These are phyloP conservation scores for Nephrotoma appendiculata DNA, from an alignment of 2,888 invertebrate genomes.

Conservation along the genomic window DNA sequence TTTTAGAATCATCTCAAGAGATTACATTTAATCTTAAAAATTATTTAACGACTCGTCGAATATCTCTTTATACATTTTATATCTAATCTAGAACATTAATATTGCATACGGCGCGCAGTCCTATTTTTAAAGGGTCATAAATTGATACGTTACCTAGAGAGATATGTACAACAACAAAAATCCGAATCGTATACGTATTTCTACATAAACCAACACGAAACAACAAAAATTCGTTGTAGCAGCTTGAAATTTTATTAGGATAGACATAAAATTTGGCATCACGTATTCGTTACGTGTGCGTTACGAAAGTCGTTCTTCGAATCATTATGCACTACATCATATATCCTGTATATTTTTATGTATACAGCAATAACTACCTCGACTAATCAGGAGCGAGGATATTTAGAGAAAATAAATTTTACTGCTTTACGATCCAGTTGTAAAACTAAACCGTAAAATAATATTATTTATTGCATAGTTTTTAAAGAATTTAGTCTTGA, in stretches of 20 bases:
- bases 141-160: not conserved
- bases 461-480: not conserved
- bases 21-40: not conserved
- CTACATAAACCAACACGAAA: not conserved
- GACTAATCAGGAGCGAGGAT: not conserved
- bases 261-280: not conserved
- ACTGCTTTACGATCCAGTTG: not conserved
- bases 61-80: not conserved
- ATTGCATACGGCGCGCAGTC: not conserved
- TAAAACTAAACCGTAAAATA: not conserved
- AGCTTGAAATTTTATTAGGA: not conserved
- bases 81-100: not conserved
- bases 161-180: not conserved
- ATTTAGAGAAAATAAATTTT: not conserved
- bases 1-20: not conserved
- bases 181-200: not conserved
- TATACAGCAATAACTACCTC: not conserved
- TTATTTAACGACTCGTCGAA: not conserved
- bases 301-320: not conserved
- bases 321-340: not conserved
- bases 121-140: not conserved
- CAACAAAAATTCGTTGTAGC: not conserved
- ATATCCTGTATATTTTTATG: not conserved
- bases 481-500: not conserved
- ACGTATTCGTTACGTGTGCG: not conserved